phyloP scores from a whole-genome alignment of 53 echinoderm and acorn worm species.

The Apostichopus leukothele region DNA sequence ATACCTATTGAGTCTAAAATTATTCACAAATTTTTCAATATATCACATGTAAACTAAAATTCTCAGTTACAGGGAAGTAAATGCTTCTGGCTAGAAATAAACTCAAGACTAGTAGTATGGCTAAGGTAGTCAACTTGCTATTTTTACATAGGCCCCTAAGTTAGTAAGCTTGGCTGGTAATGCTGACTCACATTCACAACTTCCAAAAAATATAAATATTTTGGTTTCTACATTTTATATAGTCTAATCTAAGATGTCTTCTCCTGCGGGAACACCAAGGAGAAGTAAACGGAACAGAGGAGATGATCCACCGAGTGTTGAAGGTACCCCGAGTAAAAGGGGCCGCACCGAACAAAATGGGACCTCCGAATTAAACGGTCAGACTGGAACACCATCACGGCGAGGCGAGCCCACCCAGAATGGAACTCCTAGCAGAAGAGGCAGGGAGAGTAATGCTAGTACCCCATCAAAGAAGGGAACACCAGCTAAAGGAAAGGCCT shows the following conservation, averaged over 20 bases:
- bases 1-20: too few relatives aligned
- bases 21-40: too few relatives aligned
- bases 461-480: constrained; percentile 55
- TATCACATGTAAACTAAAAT: too few relatives aligned
- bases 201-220: too few relatives aligned
- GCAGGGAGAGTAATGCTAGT: constrained; percentile 48
- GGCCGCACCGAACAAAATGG: constrained; percentile 59
- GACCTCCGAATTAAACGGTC: constrained; percentile 31
- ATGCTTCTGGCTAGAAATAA: too few relatives aligned
- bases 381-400: constrained; percentile 37
- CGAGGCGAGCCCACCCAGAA: constrained; percentile 39
- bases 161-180: too few relatives aligned
- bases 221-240: too few relatives aligned
- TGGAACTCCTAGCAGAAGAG: constrained; percentile 68
- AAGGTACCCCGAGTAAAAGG: constrained; percentile 69
- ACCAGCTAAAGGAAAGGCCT: constrained; percentile 20
- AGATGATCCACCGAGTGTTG: constrained; percentile 60
- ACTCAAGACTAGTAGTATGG: too few relatives aligned
- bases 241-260: constrained; percentile 38
- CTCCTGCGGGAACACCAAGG: constrained; percentile 79
- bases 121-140: too few relatives aligned
- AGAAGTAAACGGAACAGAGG: constrained; percentile 83
- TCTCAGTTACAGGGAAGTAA: too few relatives aligned
- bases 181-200: too few relatives aligned
- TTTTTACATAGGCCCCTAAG: too few relatives aligned